Conservation (phyloP, 2,113 vertebrate genomes). For the Bufo gargarizans region DNA sequence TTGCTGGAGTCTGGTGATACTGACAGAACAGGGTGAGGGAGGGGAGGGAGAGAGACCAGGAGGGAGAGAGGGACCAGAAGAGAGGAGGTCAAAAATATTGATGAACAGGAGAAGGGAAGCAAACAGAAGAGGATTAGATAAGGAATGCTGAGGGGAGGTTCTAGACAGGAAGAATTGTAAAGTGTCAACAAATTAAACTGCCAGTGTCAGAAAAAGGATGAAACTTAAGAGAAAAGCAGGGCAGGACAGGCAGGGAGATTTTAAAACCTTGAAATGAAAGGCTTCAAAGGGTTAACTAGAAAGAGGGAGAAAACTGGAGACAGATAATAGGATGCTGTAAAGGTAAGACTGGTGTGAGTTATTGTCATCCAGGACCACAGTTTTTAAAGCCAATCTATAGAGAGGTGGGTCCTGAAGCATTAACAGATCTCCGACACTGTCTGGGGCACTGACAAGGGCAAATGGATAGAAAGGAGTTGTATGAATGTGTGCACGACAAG, state of each 20-base stretch:
- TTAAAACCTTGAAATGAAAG: not conserved
- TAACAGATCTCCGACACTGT: conserved; percentile 38
- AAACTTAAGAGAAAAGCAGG: not conserved
- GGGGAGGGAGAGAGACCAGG: conserved; percentile 36
- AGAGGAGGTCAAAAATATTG: conserved; percentile 48
- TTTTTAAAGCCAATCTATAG: not conserved
- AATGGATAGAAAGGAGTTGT: not conserved
- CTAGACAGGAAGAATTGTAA: conserved; percentile 57
- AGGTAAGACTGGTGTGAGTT: not conserved
- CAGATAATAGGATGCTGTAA: too few relatives aligned
- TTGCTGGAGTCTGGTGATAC: conserved; percentile 56
- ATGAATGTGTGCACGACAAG: conserved; percentile 12
- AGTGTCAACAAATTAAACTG: not conserved
- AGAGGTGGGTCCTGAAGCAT: conserved; percentile 21
- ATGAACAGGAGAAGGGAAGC: conserved; percentile 41
- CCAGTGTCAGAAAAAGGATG: not conserved
- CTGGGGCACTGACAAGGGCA: conserved; percentile 41
- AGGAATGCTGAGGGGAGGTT: conserved; percentile 51
- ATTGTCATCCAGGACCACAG: not conserved
- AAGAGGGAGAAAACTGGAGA: not conserved
- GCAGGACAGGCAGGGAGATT: not conserved
- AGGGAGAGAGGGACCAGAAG: conserved; percentile 34
- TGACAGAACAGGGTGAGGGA: conserved; percentile 36
- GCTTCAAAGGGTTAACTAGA: not conserved
- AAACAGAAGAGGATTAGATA: conserved; percentile 18